Conservation (phyloP, 2,888 invertebrate species). For the Brachypalpus laphriformis region DNA sequence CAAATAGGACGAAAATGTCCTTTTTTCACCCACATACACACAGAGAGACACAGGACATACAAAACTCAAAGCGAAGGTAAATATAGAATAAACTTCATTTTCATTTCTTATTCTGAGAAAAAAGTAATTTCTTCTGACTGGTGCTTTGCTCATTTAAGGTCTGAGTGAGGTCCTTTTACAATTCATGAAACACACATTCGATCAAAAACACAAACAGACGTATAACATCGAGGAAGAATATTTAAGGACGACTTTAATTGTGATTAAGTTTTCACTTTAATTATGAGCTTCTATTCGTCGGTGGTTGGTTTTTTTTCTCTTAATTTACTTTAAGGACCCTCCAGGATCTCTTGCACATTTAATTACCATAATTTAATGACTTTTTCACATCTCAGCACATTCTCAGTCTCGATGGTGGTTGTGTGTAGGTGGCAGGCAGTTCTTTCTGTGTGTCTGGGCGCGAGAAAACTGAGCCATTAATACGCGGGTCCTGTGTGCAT, state of each 20-base stretch:
- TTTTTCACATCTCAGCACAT: conserved; percentile 42
- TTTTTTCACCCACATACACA: conserved; percentile 1
- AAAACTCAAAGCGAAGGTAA: conserved; percentile 34
- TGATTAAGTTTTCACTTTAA: conserved; percentile 58
- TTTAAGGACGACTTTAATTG: conserved; percentile 42
- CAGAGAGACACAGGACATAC: background rate
- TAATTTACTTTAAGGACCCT: conserved; percentile 11
- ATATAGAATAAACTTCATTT: conserved; percentile 45
- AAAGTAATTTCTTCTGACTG: conserved; percentile 36
- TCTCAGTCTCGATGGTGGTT: background rate
- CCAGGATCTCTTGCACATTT: conserved; percentile 56
- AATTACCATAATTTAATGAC: conserved; percentile 68
- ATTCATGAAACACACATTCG: conserved; percentile 36
- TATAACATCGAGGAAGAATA: background rate
- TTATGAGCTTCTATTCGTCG: conserved; percentile 18
- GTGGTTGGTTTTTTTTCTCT: background rate
- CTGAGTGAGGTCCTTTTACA: conserved; percentile 20
- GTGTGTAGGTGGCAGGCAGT: background rate
- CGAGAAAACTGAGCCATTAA: no score
- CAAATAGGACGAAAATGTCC: conserved; percentile 53
- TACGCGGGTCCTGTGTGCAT: conserved; percentile 40
- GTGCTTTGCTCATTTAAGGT: conserved; percentile 37
- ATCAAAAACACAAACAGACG: conserved; percentile 41
- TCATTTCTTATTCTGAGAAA: conserved; percentile 4
- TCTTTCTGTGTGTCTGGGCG: background rate